Conservation (phyloP, 2,797 vertebrate species). For the Petrocephalus schoutedeni region DNA sequence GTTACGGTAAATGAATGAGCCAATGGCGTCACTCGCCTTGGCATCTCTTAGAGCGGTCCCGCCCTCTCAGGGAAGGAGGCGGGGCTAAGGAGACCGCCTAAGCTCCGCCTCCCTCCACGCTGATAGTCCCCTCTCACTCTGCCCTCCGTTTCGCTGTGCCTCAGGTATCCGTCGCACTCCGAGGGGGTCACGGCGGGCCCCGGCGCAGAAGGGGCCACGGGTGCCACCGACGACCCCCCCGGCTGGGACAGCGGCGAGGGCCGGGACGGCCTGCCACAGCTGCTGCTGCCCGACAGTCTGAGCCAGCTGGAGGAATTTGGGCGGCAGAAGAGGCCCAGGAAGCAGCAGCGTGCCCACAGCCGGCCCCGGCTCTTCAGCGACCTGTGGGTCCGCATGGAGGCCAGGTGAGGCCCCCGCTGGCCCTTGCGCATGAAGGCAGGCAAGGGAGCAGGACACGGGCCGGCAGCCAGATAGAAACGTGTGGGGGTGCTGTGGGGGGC, state of each 20-base stretch:
- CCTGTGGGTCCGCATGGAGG: slow-evolving; percentile 93
- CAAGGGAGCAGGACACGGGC: neutral
- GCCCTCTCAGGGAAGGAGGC: neutral
- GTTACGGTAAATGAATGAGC: neutral
- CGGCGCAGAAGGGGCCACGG: slow-evolving; percentile 36
- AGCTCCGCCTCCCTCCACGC: neutral
- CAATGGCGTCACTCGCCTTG: neutral
- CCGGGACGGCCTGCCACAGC: slow-evolving; percentile 72
- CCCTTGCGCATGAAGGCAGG: neutral
- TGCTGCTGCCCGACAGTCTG: slow-evolving; percentile 88
- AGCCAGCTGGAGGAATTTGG: slow-evolving; percentile 96
- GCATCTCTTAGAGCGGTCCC: neutral
- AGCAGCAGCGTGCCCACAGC: slow-evolving; percentile 71
- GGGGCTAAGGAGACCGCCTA: no score
- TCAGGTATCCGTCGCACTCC: slow-evolving; percentile 38
- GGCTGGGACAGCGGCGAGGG: slow-evolving; percentile 58
- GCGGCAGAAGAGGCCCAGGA: slow-evolving; percentile 82
- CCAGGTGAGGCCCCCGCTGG: slow-evolving; percentile 68
- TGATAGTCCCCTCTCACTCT: neutral
- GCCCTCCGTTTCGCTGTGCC: neutral
- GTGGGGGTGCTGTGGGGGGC: neutral
- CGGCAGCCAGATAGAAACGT: neutral
- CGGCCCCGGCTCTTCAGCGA: slow-evolving; percentile 88
- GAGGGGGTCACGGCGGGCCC: slow-evolving; percentile 39
- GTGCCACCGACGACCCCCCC: slow-evolving; percentile 29